Base-by-base conservation (phyloP, 2,113 vertebrate species). In the Sterna hirundo region DNA sequence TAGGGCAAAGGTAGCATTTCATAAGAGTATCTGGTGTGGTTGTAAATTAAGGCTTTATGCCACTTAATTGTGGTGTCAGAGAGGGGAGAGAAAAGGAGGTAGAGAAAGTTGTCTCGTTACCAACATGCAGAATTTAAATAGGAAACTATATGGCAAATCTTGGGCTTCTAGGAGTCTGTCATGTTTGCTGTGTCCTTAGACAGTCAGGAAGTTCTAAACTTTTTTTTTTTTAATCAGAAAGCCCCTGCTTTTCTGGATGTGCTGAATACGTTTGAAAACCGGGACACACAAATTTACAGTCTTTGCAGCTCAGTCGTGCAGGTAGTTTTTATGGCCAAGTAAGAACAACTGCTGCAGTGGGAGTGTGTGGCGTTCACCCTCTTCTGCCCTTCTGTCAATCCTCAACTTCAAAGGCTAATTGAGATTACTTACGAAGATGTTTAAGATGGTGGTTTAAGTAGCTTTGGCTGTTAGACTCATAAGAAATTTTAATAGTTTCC, bases 391-490 rank as follows among this genome's bases (percentile, higher is more conserved):
- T 70, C 64, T 88, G 52, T 86, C 90, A 86, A 16, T 91, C 72
- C 58, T 83, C 12, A 2, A 10, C 75, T 88, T 94, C 75, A 81
- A 78, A 90, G 76, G 34, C 60, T 65, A 32, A 11, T 42, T 70
- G 77, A 81, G 82, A 69, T 95, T 89, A 40, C 58, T 91, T 72
- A 69, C 13, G 40, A 92, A 95, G 92, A 32, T 86, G 26, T 93
- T 88, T 54, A 83, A 93, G 77, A 21, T 83, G 38, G 46, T 85
- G 38, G 4, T 70, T 88, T 86, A 90, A 94, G 60, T 71, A 64
- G 85, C 51, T 93, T 94, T 90, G 62, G 46, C 44, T 78, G 11
- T 83, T 66, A 83, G 34, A 83, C 47, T 86, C 0, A 0, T 25
- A 77, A 64, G 44, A 86, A 83, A 64, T 51, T 15, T 9, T 57